Conservation (phyloP, 2,797 vertebrate genomes). For the Catostomus latipinnis region DNA sequence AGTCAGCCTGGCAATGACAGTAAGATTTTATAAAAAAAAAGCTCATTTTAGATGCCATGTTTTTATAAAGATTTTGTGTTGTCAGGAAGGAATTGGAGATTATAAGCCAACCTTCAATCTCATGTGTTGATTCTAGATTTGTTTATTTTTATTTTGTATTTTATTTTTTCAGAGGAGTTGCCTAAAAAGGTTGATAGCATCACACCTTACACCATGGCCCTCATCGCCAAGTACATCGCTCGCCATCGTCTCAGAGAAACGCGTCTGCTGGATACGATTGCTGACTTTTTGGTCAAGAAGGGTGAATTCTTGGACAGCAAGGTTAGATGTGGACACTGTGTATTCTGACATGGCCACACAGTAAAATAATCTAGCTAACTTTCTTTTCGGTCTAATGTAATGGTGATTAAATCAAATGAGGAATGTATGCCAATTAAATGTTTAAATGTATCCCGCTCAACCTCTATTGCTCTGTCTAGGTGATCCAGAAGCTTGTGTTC, state of each 20-base stretch:
- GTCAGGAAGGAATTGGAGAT: too few species aligned
- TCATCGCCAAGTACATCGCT: conserved; percentile 89
- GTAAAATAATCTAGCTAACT: background rate
- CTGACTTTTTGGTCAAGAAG: conserved; percentile 86
- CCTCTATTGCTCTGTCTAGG: conserved; percentile 65
- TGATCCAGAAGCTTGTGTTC: conserved; percentile 93
- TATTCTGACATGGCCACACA: too few species aligned
- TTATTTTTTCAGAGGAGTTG: conserved; percentile 68
- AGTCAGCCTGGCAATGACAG: too few species aligned
- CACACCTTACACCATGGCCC: conserved; percentile 87
- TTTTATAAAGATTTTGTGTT: too few species aligned
- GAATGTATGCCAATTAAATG: background rate
- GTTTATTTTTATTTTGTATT: background rate
- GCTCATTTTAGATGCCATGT: too few species aligned
- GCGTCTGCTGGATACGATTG: conserved; percentile 86
- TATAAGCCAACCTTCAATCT: too few species aligned
- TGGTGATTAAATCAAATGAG: background rate
- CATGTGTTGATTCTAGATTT: too few species aligned
- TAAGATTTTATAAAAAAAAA: too few species aligned
- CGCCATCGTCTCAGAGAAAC: conserved; percentile 89
- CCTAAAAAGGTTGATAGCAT: conserved; percentile 85
- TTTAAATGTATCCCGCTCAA: background rate
- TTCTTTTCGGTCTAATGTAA: background rate
- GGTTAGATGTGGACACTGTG: conserved; percentile 68
- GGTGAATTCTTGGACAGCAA: conserved; percentile 88